Conservation (phyloP, 2,888 invertebrate species). For the Cantharis rustica region DNA sequence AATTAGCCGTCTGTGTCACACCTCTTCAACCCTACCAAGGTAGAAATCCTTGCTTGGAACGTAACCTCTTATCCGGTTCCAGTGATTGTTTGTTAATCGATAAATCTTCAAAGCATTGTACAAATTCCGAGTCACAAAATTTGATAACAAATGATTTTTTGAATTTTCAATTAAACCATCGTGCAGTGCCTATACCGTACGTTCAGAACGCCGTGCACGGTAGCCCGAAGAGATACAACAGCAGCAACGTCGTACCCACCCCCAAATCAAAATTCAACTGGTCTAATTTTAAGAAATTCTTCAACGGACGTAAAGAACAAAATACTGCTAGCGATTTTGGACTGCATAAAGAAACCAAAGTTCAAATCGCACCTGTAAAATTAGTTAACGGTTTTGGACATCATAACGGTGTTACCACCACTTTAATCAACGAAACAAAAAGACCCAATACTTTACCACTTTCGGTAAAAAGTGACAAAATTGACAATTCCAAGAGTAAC, state of each 20-base stretch:
- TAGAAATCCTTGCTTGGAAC: conserved; percentile 78
- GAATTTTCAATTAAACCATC: conserved; percentile 54
- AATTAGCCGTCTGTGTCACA: conserved; percentile 53
- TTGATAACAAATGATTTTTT: conserved; percentile 60
- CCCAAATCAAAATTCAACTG: conserved; percentile 46
- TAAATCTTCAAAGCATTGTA: conserved; percentile 66
- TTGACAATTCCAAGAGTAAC: conserved; percentile 36
- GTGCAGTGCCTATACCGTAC: conserved; percentile 69
- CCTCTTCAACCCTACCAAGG: conserved; percentile 84
- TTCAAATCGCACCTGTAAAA: conserved; percentile 60
- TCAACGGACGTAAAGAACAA: conserved; percentile 49
- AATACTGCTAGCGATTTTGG: conserved; percentile 33
- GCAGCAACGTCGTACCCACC: conserved; percentile 43
- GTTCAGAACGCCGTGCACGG: conserved; percentile 74
- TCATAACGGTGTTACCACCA: conserved; percentile 57
- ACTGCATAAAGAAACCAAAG: conserved; percentile 59
- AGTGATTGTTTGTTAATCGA: conserved; percentile 66
- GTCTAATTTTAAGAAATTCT: conserved; percentile 59
- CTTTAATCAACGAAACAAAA: conserved; percentile 47
- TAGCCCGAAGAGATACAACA: conserved; percentile 54
- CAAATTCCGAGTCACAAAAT: conserved; percentile 57
- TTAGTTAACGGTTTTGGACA: conserved; percentile 57
- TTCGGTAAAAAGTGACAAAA: conserved; percentile 43
- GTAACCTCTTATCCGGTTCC: conserved; percentile 66
- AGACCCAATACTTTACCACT: conserved; percentile 58